These are phyloP conservation scores for Brachionus manjavacas DNA, from an alignment of 1,140 invertebrate species.

Conservation along the genomic window DNA sequence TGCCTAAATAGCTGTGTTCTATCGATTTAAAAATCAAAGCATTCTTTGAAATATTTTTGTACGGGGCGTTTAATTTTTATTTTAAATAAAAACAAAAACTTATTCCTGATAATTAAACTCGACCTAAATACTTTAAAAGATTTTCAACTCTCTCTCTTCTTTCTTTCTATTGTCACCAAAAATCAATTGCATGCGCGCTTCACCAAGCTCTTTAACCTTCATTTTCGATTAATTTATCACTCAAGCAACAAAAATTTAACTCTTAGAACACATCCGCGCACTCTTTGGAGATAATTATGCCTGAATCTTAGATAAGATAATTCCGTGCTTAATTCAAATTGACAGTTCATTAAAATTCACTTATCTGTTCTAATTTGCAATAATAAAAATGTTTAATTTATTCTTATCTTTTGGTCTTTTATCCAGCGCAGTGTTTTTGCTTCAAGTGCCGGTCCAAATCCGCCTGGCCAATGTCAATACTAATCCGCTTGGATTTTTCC, in stretches of 20 bases:
- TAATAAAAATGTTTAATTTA: neutral
- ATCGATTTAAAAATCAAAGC: conserved; percentile 34
- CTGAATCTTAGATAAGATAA: conserved; percentile 19
- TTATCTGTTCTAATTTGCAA: neutral
- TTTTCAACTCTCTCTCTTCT: neutral
- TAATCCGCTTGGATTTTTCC: neutral
- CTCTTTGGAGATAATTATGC: neutral
- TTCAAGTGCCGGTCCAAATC: neutral
- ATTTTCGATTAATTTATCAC: neutral
- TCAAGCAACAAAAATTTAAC: neutral
- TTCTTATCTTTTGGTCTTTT: neutral
- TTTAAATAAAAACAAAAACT: neutral
- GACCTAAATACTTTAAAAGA: conserved; percentile 12
- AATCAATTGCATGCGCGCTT: conserved; percentile 17
- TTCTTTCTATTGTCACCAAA: neutral
- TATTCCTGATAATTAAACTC: conserved; percentile 35
- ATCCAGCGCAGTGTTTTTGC: neutral
- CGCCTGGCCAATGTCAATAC: neutral
- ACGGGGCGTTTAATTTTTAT: conserved; percentile 24
- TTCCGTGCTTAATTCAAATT: neutral
- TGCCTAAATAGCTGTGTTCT: conserved; percentile 21
- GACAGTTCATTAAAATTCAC: conserved; percentile 36
- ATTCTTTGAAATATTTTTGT: neutral
- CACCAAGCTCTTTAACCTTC: neutral
- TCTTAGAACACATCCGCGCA: neutral